Conservation (phyloP, 2,888 invertebrate species). For the Drosophila testacea region DNA sequence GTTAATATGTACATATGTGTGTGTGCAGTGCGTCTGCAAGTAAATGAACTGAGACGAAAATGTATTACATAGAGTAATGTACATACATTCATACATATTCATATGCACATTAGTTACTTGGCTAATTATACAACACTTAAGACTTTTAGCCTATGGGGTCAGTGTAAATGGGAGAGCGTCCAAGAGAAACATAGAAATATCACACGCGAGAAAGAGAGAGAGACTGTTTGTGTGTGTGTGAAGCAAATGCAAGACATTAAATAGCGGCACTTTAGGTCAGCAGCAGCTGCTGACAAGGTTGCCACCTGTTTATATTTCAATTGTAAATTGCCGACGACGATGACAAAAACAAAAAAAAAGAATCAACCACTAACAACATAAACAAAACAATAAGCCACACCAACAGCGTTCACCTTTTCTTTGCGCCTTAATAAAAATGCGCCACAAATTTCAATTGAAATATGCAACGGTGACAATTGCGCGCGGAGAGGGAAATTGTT, state of each 20-base stretch:
- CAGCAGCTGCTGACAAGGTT: constrained; percentile 60
- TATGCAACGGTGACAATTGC: constrained; percentile 57
- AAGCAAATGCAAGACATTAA: constrained; percentile 31
- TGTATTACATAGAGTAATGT: constrained; percentile 1
- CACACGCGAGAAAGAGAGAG: neutral
- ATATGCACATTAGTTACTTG: constrained; percentile 33
- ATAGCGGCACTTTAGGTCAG: constrained; percentile 32
- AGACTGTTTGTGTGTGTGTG: constrained; percentile 1
- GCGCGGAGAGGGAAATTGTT: constrained; percentile 57
- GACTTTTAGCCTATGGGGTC: constrained; percentile 15
- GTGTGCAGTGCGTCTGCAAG: constrained; percentile 24
- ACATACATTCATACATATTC: constrained; percentile 2
- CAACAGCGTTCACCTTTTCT: constrained; percentile 33
- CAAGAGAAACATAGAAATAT: neutral
- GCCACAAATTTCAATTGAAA: constrained; percentile 76
- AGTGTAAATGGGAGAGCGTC: constrained; percentile 6
- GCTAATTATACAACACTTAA: constrained; percentile 50
- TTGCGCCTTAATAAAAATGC: constrained; percentile 70
- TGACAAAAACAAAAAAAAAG: constrained; percentile 13
- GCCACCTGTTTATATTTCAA: constrained; percentile 65
- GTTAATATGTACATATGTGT: constrained; percentile 1
- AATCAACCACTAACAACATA: constrained; percentile 19
- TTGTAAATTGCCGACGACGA: constrained; percentile 42
- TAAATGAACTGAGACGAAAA: constrained; percentile 39
- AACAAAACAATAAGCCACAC: constrained; percentile 54